A percentile compares a stretch with the other conserved stretches of the same genome.
Evolutionary conservation across 2,888 invertebrate species (phyloP).

Genomic region (Torymus auratus): DNA sequence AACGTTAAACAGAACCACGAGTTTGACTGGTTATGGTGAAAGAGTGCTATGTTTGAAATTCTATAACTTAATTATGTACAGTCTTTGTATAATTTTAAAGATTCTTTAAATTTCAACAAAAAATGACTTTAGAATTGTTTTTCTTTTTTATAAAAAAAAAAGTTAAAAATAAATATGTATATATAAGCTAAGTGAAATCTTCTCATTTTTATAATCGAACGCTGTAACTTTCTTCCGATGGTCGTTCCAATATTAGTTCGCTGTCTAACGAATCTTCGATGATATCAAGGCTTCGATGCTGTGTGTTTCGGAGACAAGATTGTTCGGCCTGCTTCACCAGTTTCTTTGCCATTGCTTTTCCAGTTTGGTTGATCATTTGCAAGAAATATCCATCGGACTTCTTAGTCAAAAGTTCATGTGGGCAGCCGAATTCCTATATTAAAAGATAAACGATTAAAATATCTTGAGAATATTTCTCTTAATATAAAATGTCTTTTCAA

Average conservation of each 20-base stretch:
- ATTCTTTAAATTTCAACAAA: slow-evolving; percentile 31
- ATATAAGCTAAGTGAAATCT: slow-evolving; percentile 34
- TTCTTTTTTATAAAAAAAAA: slow-evolving; percentile 28
- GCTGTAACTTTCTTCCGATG: slow-evolving; percentile 34
- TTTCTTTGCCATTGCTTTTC: slow-evolving; percentile 79
- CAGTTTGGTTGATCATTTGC: slow-evolving; percentile 85
- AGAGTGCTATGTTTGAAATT: slow-evolving; percentile 32
- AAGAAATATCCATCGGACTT: slow-evolving; percentile 80
- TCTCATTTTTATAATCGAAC: slow-evolving; percentile 45
- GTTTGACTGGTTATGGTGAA: slow-evolving; percentile 23
- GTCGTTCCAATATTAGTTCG: not conserved
- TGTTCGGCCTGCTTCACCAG: slow-evolving; percentile 77
- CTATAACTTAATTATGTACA: slow-evolving; percentile 47
- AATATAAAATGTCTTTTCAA: too few species aligned
- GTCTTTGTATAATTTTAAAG: slow-evolving; percentile 42
- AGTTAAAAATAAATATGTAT: slow-evolving; percentile 24
- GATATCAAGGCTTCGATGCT: slow-evolving; percentile 42
- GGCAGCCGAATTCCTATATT: slow-evolving; percentile 83
- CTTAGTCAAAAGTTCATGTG: slow-evolving; percentile 81
- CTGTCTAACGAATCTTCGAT: slow-evolving; percentile 5
- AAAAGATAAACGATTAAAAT: too few species aligned
- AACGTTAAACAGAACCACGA: too few species aligned
- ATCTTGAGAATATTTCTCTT: too few species aligned
- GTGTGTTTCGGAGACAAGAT: slow-evolving; percentile 57
- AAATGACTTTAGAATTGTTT: slow-evolving; percentile 5